A percentile compares a stretch with the other conserved stretches of the same genome.
phyloP scores from a whole-genome alignment of 2,113 vertebrate genomes.

The Dipodomys merriami region DNA sequence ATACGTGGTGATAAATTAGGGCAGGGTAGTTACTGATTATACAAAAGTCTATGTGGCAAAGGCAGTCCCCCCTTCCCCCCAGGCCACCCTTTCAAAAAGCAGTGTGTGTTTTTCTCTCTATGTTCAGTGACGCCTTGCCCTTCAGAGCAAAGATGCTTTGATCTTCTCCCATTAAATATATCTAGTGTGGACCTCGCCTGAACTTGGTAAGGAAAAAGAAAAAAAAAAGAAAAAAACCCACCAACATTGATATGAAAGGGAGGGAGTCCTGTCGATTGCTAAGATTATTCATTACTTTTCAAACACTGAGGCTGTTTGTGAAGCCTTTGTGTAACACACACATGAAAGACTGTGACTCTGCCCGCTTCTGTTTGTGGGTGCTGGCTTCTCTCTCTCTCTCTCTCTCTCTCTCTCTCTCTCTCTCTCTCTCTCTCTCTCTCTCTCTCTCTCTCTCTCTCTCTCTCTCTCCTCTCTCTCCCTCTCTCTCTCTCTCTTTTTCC shows the following conservation, averaged over 20 bases:
- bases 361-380: slow-evolving; percentile 62
- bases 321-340: slow-evolving; percentile 62
- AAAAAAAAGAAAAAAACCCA: slow-evolving; percentile 56
- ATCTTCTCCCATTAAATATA: slow-evolving; percentile 81
- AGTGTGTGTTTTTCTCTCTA: slow-evolving; percentile 24
- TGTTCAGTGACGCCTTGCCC: slow-evolving; percentile 72
- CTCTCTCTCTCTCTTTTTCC: not conserved
- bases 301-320: slow-evolving; percentile 68
- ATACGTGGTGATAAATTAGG: slow-evolving; percentile 81
- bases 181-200: slow-evolving; percentile 73
- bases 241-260: slow-evolving; percentile 62
- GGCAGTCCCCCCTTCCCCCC: slow-evolving; percentile 79
- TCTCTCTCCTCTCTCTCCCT: slow-evolving; percentile 10
- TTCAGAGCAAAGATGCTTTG: slow-evolving; percentile 78
- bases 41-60: slow-evolving; percentile 83
- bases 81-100: slow-evolving; percentile 82
- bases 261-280: slow-evolving; percentile 44
- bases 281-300: slow-evolving; percentile 76
- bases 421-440: too few species aligned
- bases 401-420: too few species aligned
- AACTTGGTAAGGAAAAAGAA: slow-evolving; percentile 64
- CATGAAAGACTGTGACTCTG: slow-evolving; percentile 72
- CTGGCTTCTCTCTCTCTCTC: slow-evolving; percentile 34
- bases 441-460: slow-evolving; percentile 6
- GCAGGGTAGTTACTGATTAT: slow-evolving; percentile 78